Base-by-base conservation (phyloP, 2,113 vertebrate genomes). In the Equus przewalskii region DNA sequence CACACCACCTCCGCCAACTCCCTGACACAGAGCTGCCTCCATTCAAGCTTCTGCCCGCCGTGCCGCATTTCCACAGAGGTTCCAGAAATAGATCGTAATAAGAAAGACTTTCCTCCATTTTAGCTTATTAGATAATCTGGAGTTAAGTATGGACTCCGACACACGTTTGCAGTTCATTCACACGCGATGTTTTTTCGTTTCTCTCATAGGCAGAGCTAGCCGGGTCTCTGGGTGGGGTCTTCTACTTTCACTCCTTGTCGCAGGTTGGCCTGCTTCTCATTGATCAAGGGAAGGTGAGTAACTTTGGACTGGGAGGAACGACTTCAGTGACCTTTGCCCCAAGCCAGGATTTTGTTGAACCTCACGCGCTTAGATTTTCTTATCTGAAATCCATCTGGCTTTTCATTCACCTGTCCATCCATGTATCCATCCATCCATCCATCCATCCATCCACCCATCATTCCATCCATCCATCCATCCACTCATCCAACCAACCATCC, bases 211-310 rank as follows among this genome's bases (percentile, higher is more conserved):
- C 2, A 7, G 6, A 15, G 1, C 3, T 82, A 1, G 0, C 0
- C 0, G 97, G 96, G 2, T 8, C 36, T 3, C 5, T 98, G 9
- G 96, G 91, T 7, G 98, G 96, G 0, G 22, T 97, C 58, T 97
- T 97, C 73, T 13, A 4, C 33, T 64, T 98, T 0, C 64, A 95
- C 4, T 91, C 97, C 33, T 0, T 98, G 44, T 97, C 98, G 2
- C 93, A 98, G 82, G 0, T 64, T 0, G 97, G 84, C 22, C 1
- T 97, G 24, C 93, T 98, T 2, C 1, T 64, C 2, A 2, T 56
- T 1, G 2, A 65, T 3, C 0, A 41, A 0, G 0, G 1, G 0
- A 56, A 15, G 64, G 98, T 98, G 21, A 97, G 98, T 79, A 11
- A 2, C 30, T 19, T 19, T 12, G 13, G 24, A 12, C n/a, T 7